Conservation (phyloP, 64 coral and sea anemone species). For the Actinia tenebrosa region DNA sequence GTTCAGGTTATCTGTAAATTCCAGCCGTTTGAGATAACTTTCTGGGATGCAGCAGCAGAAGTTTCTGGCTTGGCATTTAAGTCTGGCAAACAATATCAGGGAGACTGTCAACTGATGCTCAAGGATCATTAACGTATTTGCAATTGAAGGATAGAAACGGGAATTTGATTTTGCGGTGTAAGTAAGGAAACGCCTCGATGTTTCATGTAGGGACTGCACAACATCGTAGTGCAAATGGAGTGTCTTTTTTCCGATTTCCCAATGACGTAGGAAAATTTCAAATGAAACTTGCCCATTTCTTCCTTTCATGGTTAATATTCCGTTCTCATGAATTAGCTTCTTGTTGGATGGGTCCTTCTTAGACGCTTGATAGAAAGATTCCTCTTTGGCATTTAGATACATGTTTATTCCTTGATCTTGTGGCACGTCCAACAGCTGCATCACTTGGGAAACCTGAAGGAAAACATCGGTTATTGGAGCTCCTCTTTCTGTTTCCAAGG, state of each 20-base stretch:
- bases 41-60: constrained; percentile 67
- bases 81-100: constrained; percentile 55
- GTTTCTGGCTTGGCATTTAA: background rate
- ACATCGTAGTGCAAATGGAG: constrained; percentile 59
- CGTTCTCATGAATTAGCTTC: constrained; percentile 16
- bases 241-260: constrained; percentile 44
- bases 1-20: constrained; percentile 64
- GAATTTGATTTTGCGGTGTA: constrained; percentile 39
- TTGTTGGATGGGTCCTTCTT: constrained; percentile 19
- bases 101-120: constrained; percentile 78
- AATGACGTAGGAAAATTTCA: constrained; percentile 53
- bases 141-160: constrained; percentile 65
- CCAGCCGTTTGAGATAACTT: constrained; percentile 66
- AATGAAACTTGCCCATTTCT: constrained; percentile 20
- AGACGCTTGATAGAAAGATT: background rate
- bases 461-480: constrained; percentile 52
- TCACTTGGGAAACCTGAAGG: constrained; percentile 54
- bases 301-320: constrained; percentile 6
- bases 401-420: background rate
- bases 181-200: constrained; percentile 60
- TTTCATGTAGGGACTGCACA: constrained; percentile 16
- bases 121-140: constrained; percentile 80
- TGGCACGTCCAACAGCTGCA: constrained; percentile 41
- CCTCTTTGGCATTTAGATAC: background rate
- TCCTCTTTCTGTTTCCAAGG: background rate